Evolutionary conservation across 2,888 invertebrate species (phyloP).

Genomic region (Phasia obesa): DNA sequence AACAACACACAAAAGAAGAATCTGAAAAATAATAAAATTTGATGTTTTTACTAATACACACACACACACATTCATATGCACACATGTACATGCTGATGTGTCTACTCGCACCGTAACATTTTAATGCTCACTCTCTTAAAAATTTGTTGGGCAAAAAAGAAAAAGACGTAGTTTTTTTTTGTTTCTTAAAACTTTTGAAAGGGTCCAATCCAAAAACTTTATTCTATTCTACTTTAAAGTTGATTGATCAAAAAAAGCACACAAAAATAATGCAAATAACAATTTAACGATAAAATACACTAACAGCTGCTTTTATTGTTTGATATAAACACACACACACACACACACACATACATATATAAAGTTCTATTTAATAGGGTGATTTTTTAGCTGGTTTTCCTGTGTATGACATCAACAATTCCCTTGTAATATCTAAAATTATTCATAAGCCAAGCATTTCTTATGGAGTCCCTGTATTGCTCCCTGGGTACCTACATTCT

Average conservation of each 20-base stretch:
- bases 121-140: background rate
- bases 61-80: background rate
- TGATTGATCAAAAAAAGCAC: slow-evolving; percentile 2
- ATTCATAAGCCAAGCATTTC: no score
- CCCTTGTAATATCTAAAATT: no score
- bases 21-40: slow-evolving; percentile 44
- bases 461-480: no score
- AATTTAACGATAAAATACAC: slow-evolving; percentile 8
- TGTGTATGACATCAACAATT: background rate
- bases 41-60: slow-evolving; percentile 31
- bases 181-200: background rate
- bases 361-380: background rate
- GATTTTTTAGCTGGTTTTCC: background rate
- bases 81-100: background rate
- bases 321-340: background rate
- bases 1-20: slow-evolving; percentile 54
- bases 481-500: no score
- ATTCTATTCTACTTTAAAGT: background rate
- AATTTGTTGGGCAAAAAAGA: background rate
- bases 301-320: slow-evolving; percentile 46
- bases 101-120: background rate
- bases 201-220: background rate
- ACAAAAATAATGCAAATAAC: slow-evolving; percentile 29
- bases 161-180: background rate
- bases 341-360: background rate